phyloP scores from a whole-genome alignment of 2,888 invertebrate species.

The Phymatocera aterrima region DNA sequence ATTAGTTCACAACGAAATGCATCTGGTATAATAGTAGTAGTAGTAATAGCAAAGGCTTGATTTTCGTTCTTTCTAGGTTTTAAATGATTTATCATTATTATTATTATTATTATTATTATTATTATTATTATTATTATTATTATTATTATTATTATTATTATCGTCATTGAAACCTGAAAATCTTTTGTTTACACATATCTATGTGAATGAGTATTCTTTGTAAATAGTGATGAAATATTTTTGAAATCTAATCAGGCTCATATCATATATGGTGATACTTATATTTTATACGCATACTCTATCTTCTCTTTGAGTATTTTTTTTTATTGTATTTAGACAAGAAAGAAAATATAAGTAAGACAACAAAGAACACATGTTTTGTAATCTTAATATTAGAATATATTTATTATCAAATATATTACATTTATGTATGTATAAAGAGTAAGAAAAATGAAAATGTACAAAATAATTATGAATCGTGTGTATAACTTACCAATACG shows the following conservation, averaged over 20 bases:
- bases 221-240: conserved; percentile 15
- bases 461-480: conserved; percentile 56
- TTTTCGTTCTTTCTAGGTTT: neutral
- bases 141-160: too few species aligned
- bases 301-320: conserved; percentile 32
- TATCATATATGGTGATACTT: neutral
- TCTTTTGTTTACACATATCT: too few species aligned
- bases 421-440: conserved; percentile 47
- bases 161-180: too few species aligned
- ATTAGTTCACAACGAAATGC: conserved; percentile 2
- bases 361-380: conserved; percentile 47
- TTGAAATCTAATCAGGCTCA: neutral
- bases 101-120: neutral
- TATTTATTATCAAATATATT: conserved; percentile 13
- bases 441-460: conserved; percentile 52
- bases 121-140: neutral
- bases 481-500: too few species aligned
- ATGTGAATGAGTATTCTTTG: neutral
- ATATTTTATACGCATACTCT: too few species aligned
- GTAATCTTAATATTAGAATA: conserved; percentile 46
- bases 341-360: conserved; percentile 45
- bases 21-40: conserved; percentile 26
- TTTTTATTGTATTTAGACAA: conserved; percentile 39
- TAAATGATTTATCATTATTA: neutral
- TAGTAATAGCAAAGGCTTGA: too few species aligned